phyloP scores from a whole-genome alignment of 1,140 invertebrate species.

The Parasteatoda tepidariorum region DNA sequence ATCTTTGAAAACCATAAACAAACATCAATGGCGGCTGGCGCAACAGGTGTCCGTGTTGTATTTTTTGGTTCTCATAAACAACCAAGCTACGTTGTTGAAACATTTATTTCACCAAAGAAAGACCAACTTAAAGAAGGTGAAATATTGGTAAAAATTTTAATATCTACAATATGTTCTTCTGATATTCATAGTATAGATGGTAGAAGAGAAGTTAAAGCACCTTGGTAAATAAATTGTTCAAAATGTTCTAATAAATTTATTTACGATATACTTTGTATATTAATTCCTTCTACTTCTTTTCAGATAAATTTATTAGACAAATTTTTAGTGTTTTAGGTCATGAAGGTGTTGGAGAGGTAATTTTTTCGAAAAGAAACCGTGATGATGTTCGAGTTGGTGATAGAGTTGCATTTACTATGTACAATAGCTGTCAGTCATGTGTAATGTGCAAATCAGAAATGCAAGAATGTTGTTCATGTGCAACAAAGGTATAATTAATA shows the following conservation, averaged over 20 bases:
- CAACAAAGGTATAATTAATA: conserved; percentile 40
- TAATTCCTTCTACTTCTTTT: too few relatives aligned
- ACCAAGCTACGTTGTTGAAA: conserved; percentile 54
- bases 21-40: conserved; percentile 52
- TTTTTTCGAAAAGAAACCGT: conserved; percentile 5
- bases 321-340: conserved; percentile 50
- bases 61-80: conserved; percentile 57
- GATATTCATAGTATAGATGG: conserved; percentile 49
- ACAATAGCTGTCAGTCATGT: background rate
- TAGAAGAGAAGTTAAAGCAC: conserved; percentile 34
- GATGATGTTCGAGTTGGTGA: conserved; percentile 23
- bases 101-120: conserved; percentile 31
- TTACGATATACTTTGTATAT: too few relatives aligned
- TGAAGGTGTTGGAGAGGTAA: conserved; percentile 51
- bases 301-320: too few relatives aligned
- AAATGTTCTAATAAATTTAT: too few relatives aligned
- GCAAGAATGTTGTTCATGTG: conserved; percentile 29
- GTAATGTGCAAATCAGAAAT: conserved; percentile 25
- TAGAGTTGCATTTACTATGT: conserved; percentile 38
- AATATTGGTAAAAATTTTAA: conserved; percentile 49
- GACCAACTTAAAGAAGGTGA: conserved; percentile 44
- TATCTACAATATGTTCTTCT: conserved; percentile 41
- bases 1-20: background rate
- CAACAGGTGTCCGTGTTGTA: conserved; percentile 57
- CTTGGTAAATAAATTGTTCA: conserved; percentile 56